Evolutionary conservation across 1,140 invertebrate species (phyloP).

Genomic region (Drosophila varians): DNA sequence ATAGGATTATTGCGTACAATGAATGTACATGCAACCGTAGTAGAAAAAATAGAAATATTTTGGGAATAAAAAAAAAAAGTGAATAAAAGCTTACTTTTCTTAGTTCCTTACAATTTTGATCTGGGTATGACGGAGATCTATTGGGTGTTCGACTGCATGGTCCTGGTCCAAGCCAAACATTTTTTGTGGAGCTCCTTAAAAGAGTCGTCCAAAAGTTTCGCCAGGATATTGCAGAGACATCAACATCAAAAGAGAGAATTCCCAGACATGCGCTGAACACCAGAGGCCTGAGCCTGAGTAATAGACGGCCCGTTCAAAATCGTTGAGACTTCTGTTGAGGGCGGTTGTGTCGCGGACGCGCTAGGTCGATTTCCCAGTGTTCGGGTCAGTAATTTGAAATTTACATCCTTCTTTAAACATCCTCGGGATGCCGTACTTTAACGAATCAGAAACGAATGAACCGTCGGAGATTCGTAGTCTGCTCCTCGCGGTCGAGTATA

Average conservation of each 20-base stretch:
- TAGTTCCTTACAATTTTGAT: no score
- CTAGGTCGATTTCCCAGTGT: neutral
- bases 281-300: neutral
- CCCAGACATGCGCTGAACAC: neutral
- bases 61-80: no score
- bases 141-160: no score
- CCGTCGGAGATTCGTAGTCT: neutral
- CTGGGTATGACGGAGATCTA: no score
- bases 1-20: no score
- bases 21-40: no score
- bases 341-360: neutral
- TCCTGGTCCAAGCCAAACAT: no score
- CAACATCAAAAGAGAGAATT: neutral
- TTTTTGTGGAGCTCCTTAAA: neutral
- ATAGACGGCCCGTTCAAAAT: neutral
- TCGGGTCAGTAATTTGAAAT: neutral
- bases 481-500: neutral
- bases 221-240: no score
- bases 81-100: no score
- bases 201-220: neutral
- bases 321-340: neutral
- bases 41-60: no score
- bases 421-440: neutral
- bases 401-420: neutral
- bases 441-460: neutral